Evolutionary conservation across 2,888 invertebrate species (phyloP), one percentile per base, ranked within the genome.

Genomic region (Prosapia bicincta): DNA sequence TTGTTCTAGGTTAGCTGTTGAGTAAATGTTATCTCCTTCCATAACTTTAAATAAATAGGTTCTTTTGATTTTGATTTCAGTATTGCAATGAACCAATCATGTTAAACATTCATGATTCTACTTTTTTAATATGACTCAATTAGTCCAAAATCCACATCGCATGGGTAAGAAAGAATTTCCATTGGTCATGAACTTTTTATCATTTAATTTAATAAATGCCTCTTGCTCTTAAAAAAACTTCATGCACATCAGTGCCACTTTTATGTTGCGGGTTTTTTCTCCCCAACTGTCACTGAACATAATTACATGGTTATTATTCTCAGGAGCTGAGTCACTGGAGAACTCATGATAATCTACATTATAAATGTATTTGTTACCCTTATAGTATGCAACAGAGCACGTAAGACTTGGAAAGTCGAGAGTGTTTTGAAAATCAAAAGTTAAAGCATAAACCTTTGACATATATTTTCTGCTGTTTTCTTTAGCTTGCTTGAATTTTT

Each of bases 121-220:
- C 66, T 32, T 71, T 75, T 75, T 20, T 24, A 26, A 66, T 28
- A 65, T 15, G 23, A 15, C 26, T 75, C 75, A 66, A 71, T 75
- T n/a, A 30, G 26, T 30, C 66, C 71, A 71, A 75, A 75, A 25
- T 75, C 75, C 7, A 32, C 66, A 70, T 75, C 75, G 26, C 66
- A n/a, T 75, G 2, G 70, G 70, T 26, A 75, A 20, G 24, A 71
- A 75, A 32, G 75, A 75, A 71, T n/a, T n/a, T n/a, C n/a, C n/a
- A n/a, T n/a, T n/a, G n/a, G n/a, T n/a, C n/a, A n/a, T n/a, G n/a
- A n/a, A n/a, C n/a, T n/a, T n/a, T n/a, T n/a, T n/a, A n/a, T n/a
- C n/a, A n/a, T n/a, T n/a, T n/a, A n/a, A n/a, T n/a, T n/a, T n/a
- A n/a, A n/a, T n/a, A n/a, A n/a, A n/a, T 76, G 75, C 5, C 75